Percentiles rank a stretch among this genome's conserved stretches.
Evolutionary conservation across 2,113 vertebrate species (phyloP).

Genomic region (Rhinogobius similis): DNA sequence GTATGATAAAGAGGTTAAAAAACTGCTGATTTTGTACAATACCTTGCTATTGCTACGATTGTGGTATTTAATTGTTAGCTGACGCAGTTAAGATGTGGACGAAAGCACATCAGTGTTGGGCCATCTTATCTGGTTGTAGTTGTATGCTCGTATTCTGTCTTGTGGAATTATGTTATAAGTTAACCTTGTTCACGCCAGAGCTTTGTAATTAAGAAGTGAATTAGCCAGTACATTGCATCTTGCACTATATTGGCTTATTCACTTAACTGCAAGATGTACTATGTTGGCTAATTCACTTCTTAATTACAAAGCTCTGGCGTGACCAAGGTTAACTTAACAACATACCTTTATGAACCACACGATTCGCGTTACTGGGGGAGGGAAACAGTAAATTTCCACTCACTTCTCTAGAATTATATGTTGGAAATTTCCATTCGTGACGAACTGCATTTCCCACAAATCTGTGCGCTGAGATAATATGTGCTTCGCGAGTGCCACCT

Average conservation of each 20-base stretch:
- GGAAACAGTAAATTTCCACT: slow-evolving; percentile 63
- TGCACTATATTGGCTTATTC: neutral
- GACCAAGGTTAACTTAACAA: slow-evolving; percentile 12
- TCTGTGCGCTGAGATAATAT: slow-evolving; percentile 3
- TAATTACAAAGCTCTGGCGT: slow-evolving; percentile 4
- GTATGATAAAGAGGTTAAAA: no score
- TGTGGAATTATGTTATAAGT: no score
- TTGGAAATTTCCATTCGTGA: slow-evolving; percentile 68
- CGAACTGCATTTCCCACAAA: slow-evolving; percentile 69
- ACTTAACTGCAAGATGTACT: neutral
- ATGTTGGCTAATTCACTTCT: neutral
- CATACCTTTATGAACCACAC: slow-evolving; percentile 35
- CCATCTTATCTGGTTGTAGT: no score
- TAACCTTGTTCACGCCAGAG: no score
- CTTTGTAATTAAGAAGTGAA: no score
- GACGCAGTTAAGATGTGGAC: no score
- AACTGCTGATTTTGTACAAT: no score
- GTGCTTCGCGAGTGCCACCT: slow-evolving; percentile 8
- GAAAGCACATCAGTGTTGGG: no score
- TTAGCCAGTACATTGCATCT: no score
- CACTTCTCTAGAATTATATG: slow-evolving; percentile 13
- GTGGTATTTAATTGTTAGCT: no score
- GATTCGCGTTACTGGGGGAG: slow-evolving; percentile 23
- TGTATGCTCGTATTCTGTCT: no score
- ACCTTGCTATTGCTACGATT: no score